Base-by-base conservation (phyloP, 1,140 invertebrate species). In the Acarapis woodi region DNA sequence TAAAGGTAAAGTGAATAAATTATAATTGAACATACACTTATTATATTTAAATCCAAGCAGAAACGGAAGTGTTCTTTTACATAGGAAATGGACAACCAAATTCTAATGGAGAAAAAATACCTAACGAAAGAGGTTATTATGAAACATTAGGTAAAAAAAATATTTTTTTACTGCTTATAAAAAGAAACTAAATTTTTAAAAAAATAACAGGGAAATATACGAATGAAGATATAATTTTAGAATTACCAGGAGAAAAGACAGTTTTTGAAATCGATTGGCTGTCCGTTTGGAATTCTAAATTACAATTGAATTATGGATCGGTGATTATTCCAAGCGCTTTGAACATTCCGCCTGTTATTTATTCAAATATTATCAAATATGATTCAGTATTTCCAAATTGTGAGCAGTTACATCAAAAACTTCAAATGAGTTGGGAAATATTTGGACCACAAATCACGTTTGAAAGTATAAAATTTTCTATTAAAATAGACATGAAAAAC, bases 221-320 rank as follows among this genome's bases (percentile, higher is more conserved):
- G 48, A 78, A 77, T 0, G 74, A 83, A 51, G 77, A 83, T 51
- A 80, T 88, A 25, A 77, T 80, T 53, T 70, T 58, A 36, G 71
- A 78, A 42, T 52, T 88, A 26, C 79, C 79, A 0, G 70, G 68
- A 12, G 70, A 73, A 42, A 51, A 82, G 43, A 83, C 78, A 0
- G 73, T 82, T 4, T 75, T 79, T 51, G 75, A 85, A 51, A 78
- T 88, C 35, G 73, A 85, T 50, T 87, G 77, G 76, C 57, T 87
- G n/a, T 63, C 73, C 0, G 68, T 87, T 0, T 88, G 76, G 75
- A 44, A 50, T 25, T 19, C 37, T 79, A 75, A 50, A 68, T 78
- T 6, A 61, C 70, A 51, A 9, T 74, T 83, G 46, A 85, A 85
- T 58, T 85, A 83, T 48, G 80, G 80, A 0, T 74, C 83, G 44